These are phyloP conservation scores for Climacteris rufus DNA, from an alignment of 2,113 vertebrate genomes.

Conservation along the genomic window DNA sequence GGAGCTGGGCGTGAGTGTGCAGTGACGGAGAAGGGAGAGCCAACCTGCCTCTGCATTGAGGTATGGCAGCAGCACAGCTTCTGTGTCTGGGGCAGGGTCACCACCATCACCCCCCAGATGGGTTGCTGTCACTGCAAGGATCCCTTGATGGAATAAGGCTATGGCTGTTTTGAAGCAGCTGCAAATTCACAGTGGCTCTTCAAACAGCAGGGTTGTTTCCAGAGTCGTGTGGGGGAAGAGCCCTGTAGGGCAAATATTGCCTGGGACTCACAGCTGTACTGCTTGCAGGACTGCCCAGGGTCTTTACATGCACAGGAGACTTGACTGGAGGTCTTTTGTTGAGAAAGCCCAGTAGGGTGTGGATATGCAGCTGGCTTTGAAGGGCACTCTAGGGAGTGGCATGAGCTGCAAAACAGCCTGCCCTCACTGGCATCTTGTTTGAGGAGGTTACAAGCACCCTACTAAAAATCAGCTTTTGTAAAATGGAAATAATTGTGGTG, in stretches of 20 bases:
- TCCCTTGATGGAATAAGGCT: not conserved
- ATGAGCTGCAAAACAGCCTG: not conserved
- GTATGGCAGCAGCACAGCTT: constrained; percentile 57
- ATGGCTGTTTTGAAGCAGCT: not conserved
- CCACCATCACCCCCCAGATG: fast-evolving
- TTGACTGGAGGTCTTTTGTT: not conserved
- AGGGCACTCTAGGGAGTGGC: not conserved
- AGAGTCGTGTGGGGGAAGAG: not conserved
- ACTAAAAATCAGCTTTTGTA: constrained; percentile 5
- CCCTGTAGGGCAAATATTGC: not conserved
- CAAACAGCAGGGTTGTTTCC: not conserved
- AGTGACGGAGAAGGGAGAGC: constrained; percentile 93
- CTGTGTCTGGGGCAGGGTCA: not conserved
- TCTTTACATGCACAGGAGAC: not conserved
- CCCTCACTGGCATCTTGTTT: not conserved
- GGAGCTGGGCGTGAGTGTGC: constrained; percentile 95
- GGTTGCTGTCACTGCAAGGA: not conserved
- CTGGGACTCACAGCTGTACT: not conserved
- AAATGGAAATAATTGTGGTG: constrained; percentile 2
- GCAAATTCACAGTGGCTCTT: not conserved
- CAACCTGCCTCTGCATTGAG: constrained; percentile 96
- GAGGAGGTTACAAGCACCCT: not conserved
- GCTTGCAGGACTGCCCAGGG: not conserved
- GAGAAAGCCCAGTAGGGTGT: not conserved
- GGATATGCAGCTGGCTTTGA: not conserved